Conservation (phyloP, 23 tunicate genomes). For the Halocynthia aurantium region DNA sequence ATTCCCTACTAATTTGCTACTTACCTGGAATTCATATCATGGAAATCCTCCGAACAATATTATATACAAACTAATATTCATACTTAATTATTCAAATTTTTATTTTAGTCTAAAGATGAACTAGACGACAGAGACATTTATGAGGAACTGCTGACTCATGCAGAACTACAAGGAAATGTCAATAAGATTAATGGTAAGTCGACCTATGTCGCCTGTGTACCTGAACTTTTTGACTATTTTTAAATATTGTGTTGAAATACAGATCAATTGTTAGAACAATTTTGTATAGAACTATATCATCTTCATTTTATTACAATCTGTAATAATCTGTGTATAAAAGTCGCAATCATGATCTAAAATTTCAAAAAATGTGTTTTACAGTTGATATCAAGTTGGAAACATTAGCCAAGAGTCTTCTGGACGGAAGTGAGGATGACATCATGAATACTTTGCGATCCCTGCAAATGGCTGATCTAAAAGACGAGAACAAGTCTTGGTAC, state of each 20-base stretch:
- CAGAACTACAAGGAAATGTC: conserved; percentile 93
- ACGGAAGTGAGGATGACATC: conserved; percentile 47
- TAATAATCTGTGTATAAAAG: not conserved
- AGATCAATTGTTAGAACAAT: not conserved
- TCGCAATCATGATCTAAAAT: not conserved
- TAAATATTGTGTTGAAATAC: not conserved
- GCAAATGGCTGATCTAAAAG: conserved; percentile 53
- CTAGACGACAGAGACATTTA: conserved; percentile 83
- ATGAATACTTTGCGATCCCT: conserved; percentile 37
- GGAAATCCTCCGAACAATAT: not conserved
- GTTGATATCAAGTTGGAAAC: conserved; percentile 69
- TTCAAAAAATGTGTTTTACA: not conserved
- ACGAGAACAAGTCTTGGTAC: conserved; percentile 58
- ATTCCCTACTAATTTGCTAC: not conserved
- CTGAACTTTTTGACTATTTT: not conserved
- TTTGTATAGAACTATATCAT: too few species aligned
- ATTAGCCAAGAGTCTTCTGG: conserved; percentile 30
- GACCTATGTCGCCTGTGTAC: not conserved
- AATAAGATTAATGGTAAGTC: conserved; percentile 77
- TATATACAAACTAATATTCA: not conserved
- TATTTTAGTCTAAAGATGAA: conserved; percentile 42
- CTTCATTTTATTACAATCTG: not conserved
- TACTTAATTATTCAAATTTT: not conserved
- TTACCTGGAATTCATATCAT: not conserved
- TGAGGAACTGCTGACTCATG: conserved; percentile 83